phyloP scores from a whole-genome alignment of 2,888 invertebrate species.

The Lasioglossum villosulum region DNA sequence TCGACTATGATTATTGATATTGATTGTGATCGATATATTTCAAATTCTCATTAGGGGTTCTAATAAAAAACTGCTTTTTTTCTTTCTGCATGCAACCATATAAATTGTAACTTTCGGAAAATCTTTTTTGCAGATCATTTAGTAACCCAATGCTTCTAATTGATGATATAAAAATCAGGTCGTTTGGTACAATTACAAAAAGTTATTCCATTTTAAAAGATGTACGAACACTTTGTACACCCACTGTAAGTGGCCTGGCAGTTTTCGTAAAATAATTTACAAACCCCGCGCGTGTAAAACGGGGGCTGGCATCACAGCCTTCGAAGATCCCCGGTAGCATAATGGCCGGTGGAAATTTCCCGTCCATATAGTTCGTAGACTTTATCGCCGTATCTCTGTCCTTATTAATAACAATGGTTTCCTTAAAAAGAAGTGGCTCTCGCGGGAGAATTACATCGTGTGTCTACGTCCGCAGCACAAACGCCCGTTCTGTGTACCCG shows the following conservation, averaged over 20 bases:
- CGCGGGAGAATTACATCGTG: constrained; percentile 27
- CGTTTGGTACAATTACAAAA: too few species aligned
- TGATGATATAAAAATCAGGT: too few species aligned
- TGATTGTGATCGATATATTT: too few species aligned
- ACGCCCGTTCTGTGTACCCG: constrained; percentile 34
- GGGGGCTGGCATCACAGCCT: background rate
- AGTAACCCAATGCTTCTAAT: too few species aligned
- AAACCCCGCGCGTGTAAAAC: background rate
- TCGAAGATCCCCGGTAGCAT: background rate
- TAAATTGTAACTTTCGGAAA: too few species aligned
- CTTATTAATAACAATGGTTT: constrained; percentile 39
- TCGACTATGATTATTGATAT: too few species aligned
- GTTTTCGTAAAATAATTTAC: background rate
- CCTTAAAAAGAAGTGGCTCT: constrained; percentile 40
- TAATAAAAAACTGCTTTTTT: too few species aligned
- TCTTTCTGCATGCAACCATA: too few species aligned
- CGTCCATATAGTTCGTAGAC: background rate
- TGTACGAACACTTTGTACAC: too few species aligned
- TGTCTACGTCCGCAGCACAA: background rate
- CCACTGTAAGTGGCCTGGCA: background rate
- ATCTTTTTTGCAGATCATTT: too few species aligned
- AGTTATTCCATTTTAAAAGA: too few species aligned
- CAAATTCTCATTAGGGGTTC: too few species aligned
- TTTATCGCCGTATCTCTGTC: background rate
- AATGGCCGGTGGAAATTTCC: constrained; percentile 21